These are phyloP conservation scores for Drosophila melanocephala DNA, from an alignment of 2,888 invertebrate genomes.

Conservation along the genomic window DNA sequence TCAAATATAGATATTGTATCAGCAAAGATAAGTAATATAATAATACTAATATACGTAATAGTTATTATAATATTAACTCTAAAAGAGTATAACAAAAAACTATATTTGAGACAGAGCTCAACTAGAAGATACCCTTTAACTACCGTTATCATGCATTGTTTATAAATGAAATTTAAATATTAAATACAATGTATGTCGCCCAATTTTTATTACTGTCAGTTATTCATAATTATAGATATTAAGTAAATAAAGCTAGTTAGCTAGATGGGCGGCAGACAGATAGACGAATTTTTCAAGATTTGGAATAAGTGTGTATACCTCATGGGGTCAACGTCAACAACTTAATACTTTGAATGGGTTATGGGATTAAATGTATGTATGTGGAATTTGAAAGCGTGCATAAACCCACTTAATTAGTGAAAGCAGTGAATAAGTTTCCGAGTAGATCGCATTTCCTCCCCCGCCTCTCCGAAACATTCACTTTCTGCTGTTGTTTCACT, in stretches of 20 bases:
- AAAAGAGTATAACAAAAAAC: background rate
- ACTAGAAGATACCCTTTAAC: accelerated
- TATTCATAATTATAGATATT: background rate
- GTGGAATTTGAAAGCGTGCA: constrained; percentile 18
- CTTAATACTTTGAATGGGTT: constrained; percentile 3
- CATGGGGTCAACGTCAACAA: background rate
- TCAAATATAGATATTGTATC: background rate
- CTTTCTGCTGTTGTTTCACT: constrained; percentile 12
- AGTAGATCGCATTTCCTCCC: background rate
- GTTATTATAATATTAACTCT: background rate
- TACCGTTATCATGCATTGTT: background rate
- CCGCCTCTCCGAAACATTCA: background rate
- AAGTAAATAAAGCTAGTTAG: background rate
- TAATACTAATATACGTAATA: background rate
- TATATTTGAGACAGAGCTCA: background rate
- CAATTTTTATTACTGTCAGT: background rate
- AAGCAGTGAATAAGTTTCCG: constrained; percentile 19
- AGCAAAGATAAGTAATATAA: background rate
- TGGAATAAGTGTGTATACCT: background rate
- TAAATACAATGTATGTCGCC: background rate
- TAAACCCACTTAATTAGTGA: constrained; percentile 62
- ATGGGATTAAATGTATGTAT: background rate
- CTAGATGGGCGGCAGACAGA: no score
- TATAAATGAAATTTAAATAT: background rate
- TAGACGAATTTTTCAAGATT: background rate